Percentiles rank a stretch among this genome's conserved stretches.
phyloP scores from a whole-genome alignment of 2,888 invertebrate species.

The Lasioglossum morio region DNA sequence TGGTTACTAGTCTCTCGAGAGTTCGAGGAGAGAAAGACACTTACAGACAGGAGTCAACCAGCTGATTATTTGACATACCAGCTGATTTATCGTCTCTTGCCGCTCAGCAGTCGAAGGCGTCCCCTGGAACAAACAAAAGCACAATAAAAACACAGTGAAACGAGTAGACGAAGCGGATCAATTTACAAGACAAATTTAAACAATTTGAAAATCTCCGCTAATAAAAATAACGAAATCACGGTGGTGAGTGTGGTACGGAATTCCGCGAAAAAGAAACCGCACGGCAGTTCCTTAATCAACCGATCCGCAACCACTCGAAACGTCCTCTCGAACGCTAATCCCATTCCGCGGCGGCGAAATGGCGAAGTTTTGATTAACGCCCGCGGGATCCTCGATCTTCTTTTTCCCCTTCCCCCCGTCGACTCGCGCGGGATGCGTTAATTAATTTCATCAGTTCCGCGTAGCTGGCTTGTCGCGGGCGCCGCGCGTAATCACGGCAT shows the following conservation, averaged over 20 bases:
- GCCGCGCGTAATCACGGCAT: constrained; percentile 39
- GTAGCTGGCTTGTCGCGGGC: not conserved
- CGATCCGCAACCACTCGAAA: not conserved
- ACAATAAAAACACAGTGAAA: not conserved
- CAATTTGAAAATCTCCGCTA: not conserved
- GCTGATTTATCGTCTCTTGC: constrained; percentile 75
- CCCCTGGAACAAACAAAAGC: constrained; percentile 70
- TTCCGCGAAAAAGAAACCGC: not conserved
- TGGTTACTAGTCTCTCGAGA: constrained; percentile 45
- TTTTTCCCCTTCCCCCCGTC: not conserved
- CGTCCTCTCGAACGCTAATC: constrained; percentile 10
- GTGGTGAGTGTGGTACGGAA: not conserved
- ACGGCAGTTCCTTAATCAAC: not conserved
- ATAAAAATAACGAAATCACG: not conserved
- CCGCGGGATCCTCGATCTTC: not conserved
- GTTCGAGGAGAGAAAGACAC: constrained; percentile 80
- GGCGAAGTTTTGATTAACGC: constrained; percentile 27
- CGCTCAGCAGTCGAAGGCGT: constrained; percentile 72
- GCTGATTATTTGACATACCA: constrained; percentile 88
- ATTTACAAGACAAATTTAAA: not conserved
- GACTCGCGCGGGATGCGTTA: constrained; percentile 28
- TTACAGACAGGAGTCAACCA: constrained; percentile 89
- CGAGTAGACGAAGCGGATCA: not conserved
- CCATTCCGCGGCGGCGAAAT: not conserved
- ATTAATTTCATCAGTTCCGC: constrained; percentile 53